Percentiles rank a stretch among this genome's conserved stretches.
phyloP scores from a whole-genome alignment of 2,797 vertebrate species.

The Urosaurus nigricauda region DNA sequence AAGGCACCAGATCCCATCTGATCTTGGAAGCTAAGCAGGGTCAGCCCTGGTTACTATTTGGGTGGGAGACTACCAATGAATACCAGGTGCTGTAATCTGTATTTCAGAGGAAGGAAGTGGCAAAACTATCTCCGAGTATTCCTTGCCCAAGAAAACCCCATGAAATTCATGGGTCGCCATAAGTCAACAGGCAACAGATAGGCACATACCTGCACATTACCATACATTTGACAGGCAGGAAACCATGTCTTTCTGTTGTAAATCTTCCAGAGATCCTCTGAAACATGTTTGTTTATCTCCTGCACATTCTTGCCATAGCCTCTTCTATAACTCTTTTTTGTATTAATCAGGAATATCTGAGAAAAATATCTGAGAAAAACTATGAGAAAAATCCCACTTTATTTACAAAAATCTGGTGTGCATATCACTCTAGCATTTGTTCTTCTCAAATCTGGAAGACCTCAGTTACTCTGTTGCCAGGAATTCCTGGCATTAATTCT shows the following conservation, averaged over 20 bases:
- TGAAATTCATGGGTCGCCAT: too few relatives aligned
- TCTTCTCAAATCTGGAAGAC: constrained; percentile 38
- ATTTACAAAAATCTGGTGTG: not conserved
- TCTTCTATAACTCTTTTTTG: not conserved
- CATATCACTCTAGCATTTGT: not conserved
- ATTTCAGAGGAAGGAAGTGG: too few relatives aligned
- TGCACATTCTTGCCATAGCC: not conserved
- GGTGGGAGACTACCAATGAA: too few relatives aligned
- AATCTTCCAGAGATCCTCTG: not conserved
- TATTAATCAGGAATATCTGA: not conserved
- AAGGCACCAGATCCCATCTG: too few relatives aligned
- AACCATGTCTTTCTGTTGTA: not conserved
- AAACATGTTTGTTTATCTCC: not conserved
- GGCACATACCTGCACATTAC: not conserved
- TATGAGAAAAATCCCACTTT: not conserved
- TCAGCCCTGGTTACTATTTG: too few relatives aligned
- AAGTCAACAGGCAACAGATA: too few relatives aligned
- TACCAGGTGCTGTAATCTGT: too few relatives aligned
- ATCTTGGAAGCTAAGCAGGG: too few relatives aligned
- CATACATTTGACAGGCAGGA: not conserved
- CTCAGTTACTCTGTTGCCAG: constrained; percentile 21
- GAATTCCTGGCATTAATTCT: constrained; percentile 29
- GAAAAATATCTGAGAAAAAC: not conserved
- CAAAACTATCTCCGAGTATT: too few relatives aligned
- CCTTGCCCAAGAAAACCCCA: too few relatives aligned